Base-by-base conservation (phyloP, 1,140 invertebrate species). In the Trichogramma pretiosum region DNA sequence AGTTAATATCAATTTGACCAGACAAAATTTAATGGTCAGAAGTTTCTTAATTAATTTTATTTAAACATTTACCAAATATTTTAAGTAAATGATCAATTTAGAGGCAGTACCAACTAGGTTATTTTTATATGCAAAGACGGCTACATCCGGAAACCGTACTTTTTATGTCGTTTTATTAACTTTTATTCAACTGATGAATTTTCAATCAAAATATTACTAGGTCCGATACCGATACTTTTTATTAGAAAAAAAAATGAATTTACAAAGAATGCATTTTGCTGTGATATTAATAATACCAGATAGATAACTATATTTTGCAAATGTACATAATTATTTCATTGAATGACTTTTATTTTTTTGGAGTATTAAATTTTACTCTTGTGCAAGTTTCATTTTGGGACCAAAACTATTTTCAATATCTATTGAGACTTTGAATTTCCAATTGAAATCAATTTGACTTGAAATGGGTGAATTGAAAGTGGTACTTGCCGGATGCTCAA, bases 241-340 rank as follows among this genome's bases (percentile, higher is more conserved):
- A 42, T 53, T 53, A 24, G 48, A 18, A 41, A 40, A 41, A 41
- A 40, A 42, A 48, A n/a, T n/a, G n/a, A n/a, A n/a, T n/a, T n/a
- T n/a, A n/a, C n/a, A n/a, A n/a, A n/a, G n/a, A n/a, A n/a, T n/a
- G n/a, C n/a, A n/a, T 32, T 30, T 48, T 40, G 41, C 46, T 53
- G 51, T 48, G 46, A 49, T 46, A n/a, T n/a, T n/a, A 53, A 53
- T 41, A 41, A 17, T 41, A 46, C 46, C 35, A 49, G 42, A 34
- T 49, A 37, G 26, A 46, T 23, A 19, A n/a, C 40, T 39, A 40
- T 33, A 33, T 21, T 50, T 50, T 45, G 10, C 37, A 39, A 50
- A 21, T n/a, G n/a, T n/a, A n/a, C n/a, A n/a, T 34, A 35, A 39
- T 50, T 11, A 28, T 42, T 48, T 24, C 34, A 37, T 24, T 45